Evolutionary conservation across 2,888 invertebrate species (phyloP), one percentile per base, ranked within the genome.

Genomic region (Gisinianus flammeolus): DNA sequence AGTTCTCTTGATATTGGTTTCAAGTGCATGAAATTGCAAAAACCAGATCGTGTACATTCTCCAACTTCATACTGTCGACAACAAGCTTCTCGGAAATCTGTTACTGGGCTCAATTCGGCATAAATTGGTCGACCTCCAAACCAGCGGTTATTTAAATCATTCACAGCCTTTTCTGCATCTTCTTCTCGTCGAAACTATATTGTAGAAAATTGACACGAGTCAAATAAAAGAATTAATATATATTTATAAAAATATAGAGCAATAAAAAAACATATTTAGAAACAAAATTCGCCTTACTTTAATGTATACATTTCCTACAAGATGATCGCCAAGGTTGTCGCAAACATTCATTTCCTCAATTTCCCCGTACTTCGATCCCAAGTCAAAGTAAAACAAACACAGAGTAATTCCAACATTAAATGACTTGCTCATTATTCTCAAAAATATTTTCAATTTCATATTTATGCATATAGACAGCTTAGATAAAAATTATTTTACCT

Each of bases 301-400:
- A 81, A 99, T 97, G 88, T 99, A 99, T 76, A 99, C 98, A 90
- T 99, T 99, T 77, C 99, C 99, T 58, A 99, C 98, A 83, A 99
- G 90, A 87, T 98, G 98, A 87, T 98, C 98, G 2, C 98, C 98
- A 80, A 99, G 91, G 88, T 99, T 99, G 88, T 99, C 99, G 88
- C 99, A 99, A 1, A 99, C 98, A 89, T 99, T 99, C 97, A 99
- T 98, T 88, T 99, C 99, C 88, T 99, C 99, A 85, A 99, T 98
- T 89, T 98, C 98, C 0, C 99, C 99, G 88, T 99, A 99, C 89
- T 90, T 86, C n/a, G n/a, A n/a, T n/a, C n/a, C n/a, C n/a, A n/a
- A n/a, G n/a, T n/a, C n/a, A n/a, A n/a, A n/a, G n/a, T n/a, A n/a
- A n/a, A n/a, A n/a, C n/a, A n/a, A n/a, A n/a, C n/a, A n/a, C n/a